Evolutionary conservation across 2,113 vertebrate genomes (phyloP), one percentile per base, ranked within the genome.

Genomic region (Anarrhichthys ocellatus): DNA sequence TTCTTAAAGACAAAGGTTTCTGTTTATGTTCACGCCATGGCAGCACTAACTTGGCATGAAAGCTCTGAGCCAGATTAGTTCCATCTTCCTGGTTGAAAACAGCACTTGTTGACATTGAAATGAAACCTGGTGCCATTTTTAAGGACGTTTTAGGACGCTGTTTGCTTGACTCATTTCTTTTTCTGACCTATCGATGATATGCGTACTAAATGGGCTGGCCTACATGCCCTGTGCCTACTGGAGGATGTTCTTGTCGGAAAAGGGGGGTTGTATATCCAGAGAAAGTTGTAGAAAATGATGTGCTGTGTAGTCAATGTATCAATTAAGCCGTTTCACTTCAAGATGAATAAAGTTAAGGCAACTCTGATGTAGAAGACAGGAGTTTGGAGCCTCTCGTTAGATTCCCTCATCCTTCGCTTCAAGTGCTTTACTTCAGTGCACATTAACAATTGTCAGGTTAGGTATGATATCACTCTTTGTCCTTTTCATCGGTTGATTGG

Each of bases 381-480:
- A 59, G 34, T 73, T 70, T 58, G 18, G 77, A 83, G 78, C 34
- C 0, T 17, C 59, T 79, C 4, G 52, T 77, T 69, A 32, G 68
- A 66, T 77, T 84, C 67, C 68, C 84, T 73, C 73, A 48, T 84
- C 82, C 80, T 84, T 92, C 85, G 84, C 82, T 91, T 81, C 50
- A 70, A 88, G 83, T 83, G 86, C 76, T 92, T 89, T 91, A 84
- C 87, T 91, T 88, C 87, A 91, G 77, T 93, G 89, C 78, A 90
- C 90, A 87, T 83, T 82, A 85, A 91, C 90, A 93, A 91, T 92
- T 66, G 56, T 87, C 92, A 92, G 89, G 81, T 84, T 91, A 83
- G 89, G 88, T 91, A 91, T 88, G 90, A 93, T 93, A 93, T 92
- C 85, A 88, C 87, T 90, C 89, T 90, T 91, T 92, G 89, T 93